These are phyloP conservation scores for Motacilla alba DNA, from an alignment of 2,113 vertebrate genomes.

Conservation along the genomic window DNA sequence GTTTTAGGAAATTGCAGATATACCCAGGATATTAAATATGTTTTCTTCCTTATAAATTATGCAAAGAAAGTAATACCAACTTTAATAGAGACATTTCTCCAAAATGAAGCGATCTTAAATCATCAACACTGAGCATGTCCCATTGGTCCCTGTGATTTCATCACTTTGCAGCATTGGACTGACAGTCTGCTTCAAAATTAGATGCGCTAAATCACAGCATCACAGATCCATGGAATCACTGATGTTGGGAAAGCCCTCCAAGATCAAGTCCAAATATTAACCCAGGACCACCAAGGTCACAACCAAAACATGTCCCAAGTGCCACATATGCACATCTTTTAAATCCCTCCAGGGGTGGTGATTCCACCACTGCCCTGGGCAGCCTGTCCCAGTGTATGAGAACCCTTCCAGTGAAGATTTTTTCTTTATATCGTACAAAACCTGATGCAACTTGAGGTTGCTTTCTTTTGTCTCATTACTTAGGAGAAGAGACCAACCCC, in stretches of 20 bases:
- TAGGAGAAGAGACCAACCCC: too few species aligned
- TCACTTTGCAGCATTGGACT: neutral
- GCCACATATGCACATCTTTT: neutral
- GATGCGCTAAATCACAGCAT: neutral
- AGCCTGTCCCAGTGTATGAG: neutral
- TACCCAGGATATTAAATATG: neutral
- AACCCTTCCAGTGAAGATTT: neutral
- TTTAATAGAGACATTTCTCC: neutral
- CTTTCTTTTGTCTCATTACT: fast-evolving
- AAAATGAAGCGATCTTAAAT: neutral
- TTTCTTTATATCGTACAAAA: neutral
- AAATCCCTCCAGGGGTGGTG: neutral
- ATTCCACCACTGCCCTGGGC: too few species aligned
- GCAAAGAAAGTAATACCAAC: neutral
- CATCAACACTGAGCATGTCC: neutral
- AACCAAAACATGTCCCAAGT: neutral
- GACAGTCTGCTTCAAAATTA: neutral
- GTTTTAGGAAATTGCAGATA: neutral
- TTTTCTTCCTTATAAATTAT: slow-evolving; percentile 2
- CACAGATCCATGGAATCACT: too few species aligned
- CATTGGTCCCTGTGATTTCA: neutral
- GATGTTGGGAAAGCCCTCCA: neutral
- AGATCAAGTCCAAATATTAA: neutral
- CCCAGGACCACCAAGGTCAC: fast-evolving
- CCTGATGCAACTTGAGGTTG: neutral